Conservation (phyloP, 2,113 vertebrate genomes). For the Eudyptes chrysolophus region DNA sequence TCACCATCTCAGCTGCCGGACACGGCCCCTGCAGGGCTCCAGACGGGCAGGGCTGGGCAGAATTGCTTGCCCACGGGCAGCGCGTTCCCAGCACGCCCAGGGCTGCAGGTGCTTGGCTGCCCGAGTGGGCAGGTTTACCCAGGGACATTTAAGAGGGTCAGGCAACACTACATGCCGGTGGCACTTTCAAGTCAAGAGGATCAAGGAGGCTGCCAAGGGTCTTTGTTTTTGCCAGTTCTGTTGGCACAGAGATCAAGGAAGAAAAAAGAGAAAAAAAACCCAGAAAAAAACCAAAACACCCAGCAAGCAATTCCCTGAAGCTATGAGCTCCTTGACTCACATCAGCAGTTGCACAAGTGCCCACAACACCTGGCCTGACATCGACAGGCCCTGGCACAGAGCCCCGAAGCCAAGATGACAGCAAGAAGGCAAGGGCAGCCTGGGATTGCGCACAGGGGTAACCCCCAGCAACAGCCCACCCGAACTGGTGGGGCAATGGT, state of each 20-base stretch:
- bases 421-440: not conserved
- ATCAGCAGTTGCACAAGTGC: not conserved
- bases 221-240: slow-evolving; percentile 21
- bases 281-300: not conserved
- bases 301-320: not conserved
- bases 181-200: slow-evolving; percentile 24
- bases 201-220: not conserved
- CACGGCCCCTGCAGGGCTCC: fast-evolving
- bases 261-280: not conserved
- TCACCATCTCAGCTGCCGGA: fast-evolving
- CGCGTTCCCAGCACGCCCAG: not conserved
- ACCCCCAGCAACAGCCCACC: not conserved
- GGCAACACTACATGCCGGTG: not conserved
- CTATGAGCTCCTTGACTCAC: not conserved
- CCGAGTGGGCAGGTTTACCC: not conserved
- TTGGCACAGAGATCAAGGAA: slow-evolving; percentile 32
- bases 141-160: not conserved
- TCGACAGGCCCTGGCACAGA: not conserved
- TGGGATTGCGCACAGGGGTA: fast-evolving
- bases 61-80: not conserved
- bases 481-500: fast-evolving
- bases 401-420: not conserved
- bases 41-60: not conserved
- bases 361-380: not conserved
- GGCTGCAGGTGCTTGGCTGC: not conserved